Evolutionary conservation across 2,888 invertebrate species (phyloP), one percentile per base, ranked within the genome.

Genomic region (Chymomyza procnemis): DNA sequence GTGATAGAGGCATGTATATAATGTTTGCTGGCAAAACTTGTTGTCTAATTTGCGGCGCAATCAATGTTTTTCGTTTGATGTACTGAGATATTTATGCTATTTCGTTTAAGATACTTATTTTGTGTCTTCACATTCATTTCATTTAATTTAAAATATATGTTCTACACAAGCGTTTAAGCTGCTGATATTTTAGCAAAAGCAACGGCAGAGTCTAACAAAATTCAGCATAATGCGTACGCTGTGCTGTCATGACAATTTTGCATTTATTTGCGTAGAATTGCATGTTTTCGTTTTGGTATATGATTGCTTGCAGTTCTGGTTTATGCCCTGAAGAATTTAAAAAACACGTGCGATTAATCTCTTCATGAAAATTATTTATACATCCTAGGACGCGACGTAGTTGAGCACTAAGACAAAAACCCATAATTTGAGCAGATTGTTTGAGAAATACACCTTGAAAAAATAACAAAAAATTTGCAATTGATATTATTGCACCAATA

Each of bases 11-110:
- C n/a, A n/a, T n/a, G n/a, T n/a, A n/a, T n/a, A 26, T 26, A 26
- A 26, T 26, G 3, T 26, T 26, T 26, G 1, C 8, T 26, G 4
- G 6, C 4, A 26, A 26, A 26, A 6, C 1, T 26, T 26, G 5
- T 26, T 26, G 26, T 1, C 6, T 6, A 26, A 26, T 26, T 61
- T 61, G 68, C 61, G 30, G 1, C 19, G n/a, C n/a, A n/a, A n/a
- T n/a, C n/a, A n/a, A n/a, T 41, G 12, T 68, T 68, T 61, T 50
- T 50, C 50, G 14, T 50, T 50, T 50, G 14, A n/a, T 19, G 18
- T 50, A 26, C 8, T 26, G 16, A 12, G 2, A 50, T 50, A 50
- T 18, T 14, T 0, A 16, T 50, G 18, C 50, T 14, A 48, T 48
- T 48, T 48, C 48, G 2, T 14, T 48, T 12, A 5, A 6, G 3